Conservation (phyloP, 2,797 vertebrate genomes). For the Sebastes cheni region DNA sequence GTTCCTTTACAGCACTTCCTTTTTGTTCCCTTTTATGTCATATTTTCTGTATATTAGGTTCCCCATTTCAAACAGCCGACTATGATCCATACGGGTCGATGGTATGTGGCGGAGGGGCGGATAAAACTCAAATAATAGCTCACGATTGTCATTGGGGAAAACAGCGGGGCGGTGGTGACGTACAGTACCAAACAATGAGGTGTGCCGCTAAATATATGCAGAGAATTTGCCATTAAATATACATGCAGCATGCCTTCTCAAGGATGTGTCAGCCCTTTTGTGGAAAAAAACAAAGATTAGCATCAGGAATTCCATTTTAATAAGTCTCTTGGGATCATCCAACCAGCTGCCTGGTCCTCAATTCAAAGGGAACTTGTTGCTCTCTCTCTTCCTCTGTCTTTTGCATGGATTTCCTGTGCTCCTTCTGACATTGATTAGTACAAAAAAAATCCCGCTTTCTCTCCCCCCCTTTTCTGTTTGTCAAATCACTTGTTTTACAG, state of each 20-base stretch:
- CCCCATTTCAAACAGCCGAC: not conserved
- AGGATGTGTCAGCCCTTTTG: constrained; percentile 75
- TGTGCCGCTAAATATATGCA: constrained; percentile 68
- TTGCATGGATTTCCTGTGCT: constrained; percentile 30
- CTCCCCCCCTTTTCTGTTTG: constrained; percentile 12
- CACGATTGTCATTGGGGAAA: constrained; percentile 40
- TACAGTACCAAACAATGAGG: constrained; percentile 63
- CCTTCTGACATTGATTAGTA: constrained; percentile 59
- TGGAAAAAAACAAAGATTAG: constrained; percentile 77
- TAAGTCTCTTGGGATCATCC: constrained; percentile 76
- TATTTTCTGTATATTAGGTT: not conserved
- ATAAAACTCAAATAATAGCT: constrained; percentile 56
- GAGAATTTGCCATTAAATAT: constrained; percentile 77
- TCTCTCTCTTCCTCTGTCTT: constrained; percentile 24
- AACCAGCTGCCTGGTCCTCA: constrained; percentile 72
- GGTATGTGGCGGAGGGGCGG: not conserved
- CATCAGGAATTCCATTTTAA: constrained; percentile 81
- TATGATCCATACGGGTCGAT: constrained; percentile 12
- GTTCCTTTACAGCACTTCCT: not conserved
- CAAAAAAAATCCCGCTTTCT: constrained; percentile 26
- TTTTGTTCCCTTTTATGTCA: not conserved
- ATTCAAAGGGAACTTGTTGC: constrained; percentile 79
- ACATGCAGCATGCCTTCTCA: constrained; percentile 74
- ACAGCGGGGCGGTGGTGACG: constrained; percentile 50
- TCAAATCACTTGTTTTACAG: constrained; percentile 49